Evolutionary conservation across 2,113 vertebrate species (phyloP).

Genomic region (Burhinus oedicnemus): DNA sequence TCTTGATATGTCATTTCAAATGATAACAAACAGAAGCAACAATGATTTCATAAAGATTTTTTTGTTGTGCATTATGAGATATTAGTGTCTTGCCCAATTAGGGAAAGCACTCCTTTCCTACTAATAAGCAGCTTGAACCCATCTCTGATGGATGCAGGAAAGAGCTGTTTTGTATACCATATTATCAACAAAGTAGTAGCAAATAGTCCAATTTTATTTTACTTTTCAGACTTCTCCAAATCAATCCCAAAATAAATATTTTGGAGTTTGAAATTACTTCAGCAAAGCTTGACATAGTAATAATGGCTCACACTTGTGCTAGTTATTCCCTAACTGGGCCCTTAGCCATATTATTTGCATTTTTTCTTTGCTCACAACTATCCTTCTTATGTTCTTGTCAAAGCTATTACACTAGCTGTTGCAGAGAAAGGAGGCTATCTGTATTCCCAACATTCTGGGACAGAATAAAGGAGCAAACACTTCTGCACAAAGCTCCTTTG

Average conservation of each 20-base stretch:
- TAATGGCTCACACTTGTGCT: neutral
- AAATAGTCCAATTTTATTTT: neutral
- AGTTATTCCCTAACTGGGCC: neutral
- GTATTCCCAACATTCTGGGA: conserved; percentile 62
- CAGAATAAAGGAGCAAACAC: conserved; percentile 69
- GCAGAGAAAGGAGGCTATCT: conserved; percentile 67
- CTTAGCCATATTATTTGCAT: conserved; percentile 64
- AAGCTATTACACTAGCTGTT: conserved; percentile 47
- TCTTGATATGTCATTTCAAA: neutral
- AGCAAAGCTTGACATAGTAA: neutral
- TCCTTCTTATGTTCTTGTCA: conserved; percentile 63
- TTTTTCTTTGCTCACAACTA: conserved; percentile 60
- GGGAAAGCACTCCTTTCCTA: neutral
- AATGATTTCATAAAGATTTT: conserved; percentile 5
- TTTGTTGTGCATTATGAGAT: neutral
- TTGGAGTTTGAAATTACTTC: neutral
- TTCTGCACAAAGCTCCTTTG: conserved; percentile 71
- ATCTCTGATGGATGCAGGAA: neutral
- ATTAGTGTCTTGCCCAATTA: neutral
- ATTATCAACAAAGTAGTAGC: neutral
- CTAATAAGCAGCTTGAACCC: neutral
- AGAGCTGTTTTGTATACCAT: neutral
- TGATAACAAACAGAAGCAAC: neutral
- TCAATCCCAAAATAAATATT: neutral
- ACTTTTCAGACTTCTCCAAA: conserved; percentile 9